These are phyloP conservation scores for Ramazzottius varieornatus DNA, from an alignment of 2,888 invertebrate genomes.

Conservation along the genomic window DNA sequence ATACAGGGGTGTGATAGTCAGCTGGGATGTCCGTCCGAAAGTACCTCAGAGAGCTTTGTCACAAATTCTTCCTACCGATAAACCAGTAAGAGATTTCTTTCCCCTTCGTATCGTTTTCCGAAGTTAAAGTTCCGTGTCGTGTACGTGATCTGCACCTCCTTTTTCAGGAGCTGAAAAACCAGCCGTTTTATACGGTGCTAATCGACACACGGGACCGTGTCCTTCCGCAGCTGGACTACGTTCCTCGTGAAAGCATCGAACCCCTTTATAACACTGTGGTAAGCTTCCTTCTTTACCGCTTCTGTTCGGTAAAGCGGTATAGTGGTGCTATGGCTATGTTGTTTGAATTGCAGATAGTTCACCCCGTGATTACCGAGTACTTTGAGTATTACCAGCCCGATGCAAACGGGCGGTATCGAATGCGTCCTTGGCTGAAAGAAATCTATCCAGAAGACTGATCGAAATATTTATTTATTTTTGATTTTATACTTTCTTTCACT, in stretches of 20 bases:
- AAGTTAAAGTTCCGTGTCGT: too few relatives aligned
- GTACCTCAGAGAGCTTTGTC: slow-evolving; percentile 14
- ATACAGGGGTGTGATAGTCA: slow-evolving; percentile 29
- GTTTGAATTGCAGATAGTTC: slow-evolving; percentile 14
- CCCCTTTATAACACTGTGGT: slow-evolving; percentile 17
- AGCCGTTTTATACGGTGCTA: slow-evolving; percentile 28
- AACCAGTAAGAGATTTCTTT: too few relatives aligned
- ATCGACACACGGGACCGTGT: slow-evolving; percentile 27
- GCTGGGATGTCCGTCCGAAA: slow-evolving; percentile 28
- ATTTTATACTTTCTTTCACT: too few relatives aligned
- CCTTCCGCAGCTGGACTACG: slow-evolving; percentile 25
- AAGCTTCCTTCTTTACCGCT: not conserved
- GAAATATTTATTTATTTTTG: not conserved
- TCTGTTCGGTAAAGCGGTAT: too few relatives aligned
- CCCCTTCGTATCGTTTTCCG: too few relatives aligned
- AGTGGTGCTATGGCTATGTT: not conserved
- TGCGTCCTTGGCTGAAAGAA: slow-evolving; percentile 17
- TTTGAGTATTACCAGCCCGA: slow-evolving; percentile 16
- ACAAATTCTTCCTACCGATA: too few relatives aligned
- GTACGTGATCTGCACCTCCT: too few relatives aligned
- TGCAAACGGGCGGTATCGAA: slow-evolving; percentile 20
- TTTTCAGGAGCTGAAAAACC: slow-evolving; percentile 19
- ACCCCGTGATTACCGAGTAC: slow-evolving; percentile 19
- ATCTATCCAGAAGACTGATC: slow-evolving; percentile 19
- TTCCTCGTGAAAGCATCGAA: slow-evolving; percentile 23